A percentile compares a stretch with the other conserved stretches of the same genome.
phyloP scores from a whole-genome alignment of 2,888 invertebrate genomes.

The Cosmia pyralina region DNA sequence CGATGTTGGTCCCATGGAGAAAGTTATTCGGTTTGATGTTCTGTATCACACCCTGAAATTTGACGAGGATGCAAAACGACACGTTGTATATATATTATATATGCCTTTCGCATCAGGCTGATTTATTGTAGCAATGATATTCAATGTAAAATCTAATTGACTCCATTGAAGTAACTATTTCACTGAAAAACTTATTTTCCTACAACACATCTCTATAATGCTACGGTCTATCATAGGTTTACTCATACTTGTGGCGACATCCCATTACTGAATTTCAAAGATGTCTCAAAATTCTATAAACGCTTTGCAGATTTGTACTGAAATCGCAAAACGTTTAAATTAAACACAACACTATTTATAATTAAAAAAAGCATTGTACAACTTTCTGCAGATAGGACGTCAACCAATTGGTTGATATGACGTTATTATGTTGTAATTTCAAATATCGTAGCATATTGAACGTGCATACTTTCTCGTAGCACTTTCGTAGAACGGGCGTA shows the following conservation, averaged over 20 bases:
- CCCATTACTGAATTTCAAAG: slow-evolving; percentile 7
- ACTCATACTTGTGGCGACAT: neutral
- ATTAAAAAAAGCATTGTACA: neutral
- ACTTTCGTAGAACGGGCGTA: slow-evolving; percentile 49
- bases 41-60: no score
- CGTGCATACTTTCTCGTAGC: slow-evolving; percentile 40
- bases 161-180: neutral
- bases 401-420: slow-evolving; percentile 4
- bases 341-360: neutral
- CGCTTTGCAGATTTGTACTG: neutral
- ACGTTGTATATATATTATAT: no score
- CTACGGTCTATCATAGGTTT: neutral
- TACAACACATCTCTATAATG: neutral
- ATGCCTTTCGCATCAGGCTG: neutral
- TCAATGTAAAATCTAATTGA: neutral
- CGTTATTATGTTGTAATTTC: slow-evolving; percentile 5
- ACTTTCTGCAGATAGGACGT: neutral
- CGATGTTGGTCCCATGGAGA: no score
- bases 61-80: no score
- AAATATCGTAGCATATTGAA: slow-evolving; percentile 33
- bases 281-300: slow-evolving; percentile 15
- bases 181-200: neutral
- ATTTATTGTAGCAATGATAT: slow-evolving; percentile 2
- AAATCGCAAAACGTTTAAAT: neutral
- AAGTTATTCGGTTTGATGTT: no score